phyloP scores from a whole-genome alignment of 1,140 invertebrate genomes.

The Ceratina australensis region DNA sequence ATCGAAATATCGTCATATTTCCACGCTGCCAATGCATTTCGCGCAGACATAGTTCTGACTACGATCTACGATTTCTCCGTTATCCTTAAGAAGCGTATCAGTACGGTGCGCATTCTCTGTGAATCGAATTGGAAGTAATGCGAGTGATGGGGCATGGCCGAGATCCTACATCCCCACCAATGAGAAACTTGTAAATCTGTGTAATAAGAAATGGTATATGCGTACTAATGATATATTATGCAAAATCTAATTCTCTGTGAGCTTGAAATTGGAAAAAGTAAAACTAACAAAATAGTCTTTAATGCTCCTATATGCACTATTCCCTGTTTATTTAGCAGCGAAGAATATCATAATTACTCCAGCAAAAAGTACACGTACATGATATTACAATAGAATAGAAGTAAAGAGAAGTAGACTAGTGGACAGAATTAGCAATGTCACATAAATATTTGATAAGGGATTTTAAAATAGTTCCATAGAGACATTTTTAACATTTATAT shows the following conservation, averaged over 20 bases:
- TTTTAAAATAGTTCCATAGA: not conserved
- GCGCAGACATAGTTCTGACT: constrained; percentile 38
- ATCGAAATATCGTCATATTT: constrained; percentile 64
- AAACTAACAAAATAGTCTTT: too few relatives aligned
- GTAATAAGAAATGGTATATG: not conserved
- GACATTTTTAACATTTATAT: not conserved
- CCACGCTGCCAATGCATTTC: constrained; percentile 45
- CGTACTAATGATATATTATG: too few relatives aligned
- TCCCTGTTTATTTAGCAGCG: too few relatives aligned
- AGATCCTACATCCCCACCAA: constrained; percentile 5
- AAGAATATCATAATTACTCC: too few relatives aligned
- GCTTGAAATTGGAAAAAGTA: too few relatives aligned
- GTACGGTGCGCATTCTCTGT: constrained; percentile 7
- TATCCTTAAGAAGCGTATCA: constrained; percentile 52
- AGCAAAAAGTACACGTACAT: too few relatives aligned
- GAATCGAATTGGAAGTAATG: constrained; percentile 41
- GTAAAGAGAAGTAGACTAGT: too few relatives aligned
- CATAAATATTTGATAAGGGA: too few relatives aligned
- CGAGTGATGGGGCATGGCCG: constrained; percentile 26
- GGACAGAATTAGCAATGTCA: too few relatives aligned
- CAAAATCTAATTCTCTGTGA: too few relatives aligned
- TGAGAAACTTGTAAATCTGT: constrained; percentile 10
- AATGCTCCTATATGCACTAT: too few relatives aligned
- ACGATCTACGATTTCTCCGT: constrained; percentile 47
- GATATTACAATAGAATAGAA: too few relatives aligned